phyloP scores from a whole-genome alignment of 1,140 invertebrate genomes.

The Drosophila subpulchrella region DNA sequence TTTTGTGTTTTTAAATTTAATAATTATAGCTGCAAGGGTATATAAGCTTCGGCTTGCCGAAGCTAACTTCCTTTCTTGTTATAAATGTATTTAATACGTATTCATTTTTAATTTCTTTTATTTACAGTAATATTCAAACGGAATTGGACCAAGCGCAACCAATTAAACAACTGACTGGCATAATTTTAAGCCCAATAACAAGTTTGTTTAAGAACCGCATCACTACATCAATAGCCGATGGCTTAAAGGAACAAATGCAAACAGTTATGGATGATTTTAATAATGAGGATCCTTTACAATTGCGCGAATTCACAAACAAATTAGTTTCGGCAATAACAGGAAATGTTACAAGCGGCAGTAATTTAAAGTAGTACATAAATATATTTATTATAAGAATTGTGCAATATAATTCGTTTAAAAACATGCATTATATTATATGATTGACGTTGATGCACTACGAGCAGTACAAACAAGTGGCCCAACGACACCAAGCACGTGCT shows the following conservation, averaged over 20 bases:
- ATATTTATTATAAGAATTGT: background rate
- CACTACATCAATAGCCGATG: constrained; percentile 77
- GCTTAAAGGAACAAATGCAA: constrained; percentile 76
- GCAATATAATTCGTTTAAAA: no score
- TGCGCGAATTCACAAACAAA: constrained; percentile 67
- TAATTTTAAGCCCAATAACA: constrained; percentile 76
- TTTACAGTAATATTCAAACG: constrained; percentile 71
- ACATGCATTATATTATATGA: no score
- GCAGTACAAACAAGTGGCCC: no score
- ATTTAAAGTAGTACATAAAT: background rate
- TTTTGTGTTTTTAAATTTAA: no score
- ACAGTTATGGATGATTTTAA: constrained; percentile 75
- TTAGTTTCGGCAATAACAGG: constrained; percentile 64
- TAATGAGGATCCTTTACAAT: constrained; percentile 70
- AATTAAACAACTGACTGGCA: constrained; percentile 66
- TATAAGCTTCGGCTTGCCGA: no score
- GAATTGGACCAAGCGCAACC: constrained; percentile 69
- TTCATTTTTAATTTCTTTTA: background rate
- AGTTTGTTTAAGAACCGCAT: constrained; percentile 77
- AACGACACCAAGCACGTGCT: no score
- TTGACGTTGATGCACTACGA: no score
- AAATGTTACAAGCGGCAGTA: background rate
- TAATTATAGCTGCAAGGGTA: no score
- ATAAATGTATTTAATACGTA: no score
- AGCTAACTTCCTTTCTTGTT: no score